Conservation (phyloP, 2,113 vertebrate species). For the Meleagris gallopavo region DNA sequence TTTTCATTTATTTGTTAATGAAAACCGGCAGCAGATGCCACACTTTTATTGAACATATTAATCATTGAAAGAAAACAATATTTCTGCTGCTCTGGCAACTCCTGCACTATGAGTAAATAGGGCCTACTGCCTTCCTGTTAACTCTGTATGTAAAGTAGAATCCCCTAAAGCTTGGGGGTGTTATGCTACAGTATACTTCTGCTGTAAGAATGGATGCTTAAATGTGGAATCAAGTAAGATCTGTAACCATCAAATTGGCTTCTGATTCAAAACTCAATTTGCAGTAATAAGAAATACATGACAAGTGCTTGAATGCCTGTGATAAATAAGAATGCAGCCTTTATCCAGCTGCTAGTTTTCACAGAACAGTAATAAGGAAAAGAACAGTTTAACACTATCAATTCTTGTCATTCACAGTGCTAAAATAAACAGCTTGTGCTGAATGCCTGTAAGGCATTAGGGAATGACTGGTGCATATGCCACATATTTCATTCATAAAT, state of each 20-base stretch:
- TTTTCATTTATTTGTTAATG: conserved; percentile 79
- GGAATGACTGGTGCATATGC: not conserved
- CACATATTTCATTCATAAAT: not conserved
- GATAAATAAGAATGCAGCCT: not conserved
- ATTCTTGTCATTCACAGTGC: not conserved
- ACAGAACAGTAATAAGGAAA: not conserved
- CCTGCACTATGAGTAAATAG: conserved; percentile 28
- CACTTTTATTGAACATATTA: conserved; percentile 60
- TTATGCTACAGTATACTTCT: not conserved
- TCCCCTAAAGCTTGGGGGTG: not conserved
- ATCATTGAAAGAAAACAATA: conserved; percentile 63
- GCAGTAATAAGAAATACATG: not conserved
- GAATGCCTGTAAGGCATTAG: not conserved
- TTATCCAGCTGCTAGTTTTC: not conserved
- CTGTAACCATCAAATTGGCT: not conserved
- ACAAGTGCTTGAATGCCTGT: not conserved
- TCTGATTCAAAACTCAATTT: not conserved
- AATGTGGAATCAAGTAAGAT: not conserved
- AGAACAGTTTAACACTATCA: not conserved
- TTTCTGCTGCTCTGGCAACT: conserved; percentile 58
- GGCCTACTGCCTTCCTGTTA: conserved; percentile 36
- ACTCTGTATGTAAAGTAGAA: not conserved
- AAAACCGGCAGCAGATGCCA: conserved; percentile 72
- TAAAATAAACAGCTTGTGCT: not conserved
- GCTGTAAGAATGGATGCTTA: not conserved